Conservation (phyloP, 1,140 invertebrate species). For the Xylocopa sonorina region DNA sequence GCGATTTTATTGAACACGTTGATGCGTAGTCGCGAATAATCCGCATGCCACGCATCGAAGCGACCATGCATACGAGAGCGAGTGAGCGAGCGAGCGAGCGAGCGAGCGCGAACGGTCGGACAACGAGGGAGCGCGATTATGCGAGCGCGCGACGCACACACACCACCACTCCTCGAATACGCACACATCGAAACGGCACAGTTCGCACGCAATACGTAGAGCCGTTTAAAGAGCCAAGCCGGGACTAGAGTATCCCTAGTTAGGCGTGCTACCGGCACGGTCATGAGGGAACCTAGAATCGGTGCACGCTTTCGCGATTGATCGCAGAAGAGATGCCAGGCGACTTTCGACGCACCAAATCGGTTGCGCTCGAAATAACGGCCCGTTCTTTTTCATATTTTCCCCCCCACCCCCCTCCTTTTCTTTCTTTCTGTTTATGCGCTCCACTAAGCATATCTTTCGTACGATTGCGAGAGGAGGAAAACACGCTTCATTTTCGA, state of each 20-base stretch:
- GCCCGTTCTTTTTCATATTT: conserved; percentile 4
- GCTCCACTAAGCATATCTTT: conserved; percentile 41
- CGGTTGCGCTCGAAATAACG: conserved; percentile 49
- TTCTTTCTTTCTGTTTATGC: conserved; percentile 34
- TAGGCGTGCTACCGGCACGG: conserved; percentile 57
- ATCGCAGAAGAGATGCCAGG: conserved; percentile 29
- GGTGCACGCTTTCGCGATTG: conserved; percentile 37
- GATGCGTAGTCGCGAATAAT: conserved; percentile 38
- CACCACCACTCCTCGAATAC: conserved; percentile 6
- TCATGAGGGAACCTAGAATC: conserved; percentile 44
- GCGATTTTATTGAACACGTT: conserved; percentile 7
- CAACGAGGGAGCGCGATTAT: conserved; percentile 44
- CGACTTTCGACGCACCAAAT: conserved; percentile 38
- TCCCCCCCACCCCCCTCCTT: not conserved
- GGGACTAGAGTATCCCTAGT: conserved; percentile 56
- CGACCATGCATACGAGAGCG: conserved; percentile 50
- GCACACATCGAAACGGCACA: conserved; percentile 21
- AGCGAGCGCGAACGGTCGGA: conserved; percentile 11
- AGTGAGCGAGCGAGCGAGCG: conserved; percentile 37
- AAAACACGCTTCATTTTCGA: not conserved
- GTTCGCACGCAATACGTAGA: conserved; percentile 49
- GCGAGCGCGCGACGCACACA: conserved; percentile 35
- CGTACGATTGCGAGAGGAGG: conserved; percentile 13
- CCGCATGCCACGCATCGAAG: conserved; percentile 36
- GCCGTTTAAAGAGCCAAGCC: conserved; percentile 68